These are phyloP conservation scores for Coenonympha glycerion DNA, from an alignment of 2,888 invertebrate genomes.

Conservation along the genomic window DNA sequence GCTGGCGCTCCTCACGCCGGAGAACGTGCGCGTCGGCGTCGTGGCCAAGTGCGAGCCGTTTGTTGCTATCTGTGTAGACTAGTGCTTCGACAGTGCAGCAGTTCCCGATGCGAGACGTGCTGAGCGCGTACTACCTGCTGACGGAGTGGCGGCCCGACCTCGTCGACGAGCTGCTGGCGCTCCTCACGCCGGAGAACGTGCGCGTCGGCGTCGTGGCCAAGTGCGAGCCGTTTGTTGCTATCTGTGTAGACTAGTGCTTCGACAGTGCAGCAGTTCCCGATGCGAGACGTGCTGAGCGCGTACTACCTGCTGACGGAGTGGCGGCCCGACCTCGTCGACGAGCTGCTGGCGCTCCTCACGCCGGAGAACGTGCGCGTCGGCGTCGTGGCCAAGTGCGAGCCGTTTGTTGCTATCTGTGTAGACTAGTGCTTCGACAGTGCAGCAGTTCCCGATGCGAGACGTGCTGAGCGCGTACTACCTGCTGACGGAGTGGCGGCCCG, in stretches of 20 bases:
- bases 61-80: no score
- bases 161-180: constrained; percentile 81
- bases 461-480: constrained; percentile 86
- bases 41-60: constrained; percentile 88
- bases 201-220: constrained; percentile 86
- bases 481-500: constrained; percentile 89
- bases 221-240: no score
- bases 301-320: constrained; percentile 88
- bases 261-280: constrained; percentile 84
- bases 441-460: constrained; percentile 89
- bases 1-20: constrained; percentile 82
- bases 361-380: constrained; percentile 88
- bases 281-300: constrained; percentile 89
- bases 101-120: constrained; percentile 89
- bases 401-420: no score
- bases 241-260: no score
- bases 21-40: constrained; percentile 85
- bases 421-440: no score
- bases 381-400: constrained; percentile 85
- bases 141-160: constrained; percentile 92
- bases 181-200: constrained; percentile 87
- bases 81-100: no score
- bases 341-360: constrained; percentile 81
- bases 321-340: constrained; percentile 87
- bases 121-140: constrained; percentile 85